A percentile compares a stretch with the other conserved stretches of the same genome.
Evolutionary conservation across 1,140 invertebrate species (phyloP).

Genomic region (Heliconius hermathena): DNA sequence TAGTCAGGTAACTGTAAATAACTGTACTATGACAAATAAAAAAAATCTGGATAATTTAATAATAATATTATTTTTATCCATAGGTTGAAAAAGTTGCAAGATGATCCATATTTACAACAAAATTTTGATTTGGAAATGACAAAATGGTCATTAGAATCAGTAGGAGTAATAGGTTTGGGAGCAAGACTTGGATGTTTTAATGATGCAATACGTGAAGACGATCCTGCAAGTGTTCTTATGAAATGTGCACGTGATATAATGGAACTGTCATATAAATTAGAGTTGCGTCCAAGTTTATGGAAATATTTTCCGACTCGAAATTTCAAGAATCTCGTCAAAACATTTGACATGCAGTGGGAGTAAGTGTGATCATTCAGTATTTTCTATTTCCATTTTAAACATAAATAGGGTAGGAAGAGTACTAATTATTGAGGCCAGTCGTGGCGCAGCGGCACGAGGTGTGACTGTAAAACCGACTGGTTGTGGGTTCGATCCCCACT

Average conservation of each 20-base stretch:
- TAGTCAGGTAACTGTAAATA: conserved; percentile 47
- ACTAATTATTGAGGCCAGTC: too few relatives aligned
- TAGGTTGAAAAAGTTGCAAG: conserved; percentile 51
- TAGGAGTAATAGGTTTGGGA: conserved; percentile 86
- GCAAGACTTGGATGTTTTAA: conserved; percentile 84
- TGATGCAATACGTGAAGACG: conserved; percentile 73
- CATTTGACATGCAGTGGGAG: conserved; percentile 73
- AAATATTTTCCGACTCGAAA: conserved; percentile 82
- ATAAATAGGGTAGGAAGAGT: too few relatives aligned
- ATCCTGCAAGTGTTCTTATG: conserved; percentile 83
- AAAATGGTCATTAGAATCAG: conserved; percentile 87
- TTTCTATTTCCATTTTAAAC: not conserved
- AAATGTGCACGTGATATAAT: conserved; percentile 84
- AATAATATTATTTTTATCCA: not conserved
- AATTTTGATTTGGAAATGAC: conserved; percentile 85
- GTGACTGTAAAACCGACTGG: too few relatives aligned
- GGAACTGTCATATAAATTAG: conserved; percentile 83
- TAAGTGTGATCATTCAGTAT: conserved; percentile 50
- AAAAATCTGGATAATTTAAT: not conserved
- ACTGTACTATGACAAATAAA: not conserved
- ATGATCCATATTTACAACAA: conserved; percentile 50
- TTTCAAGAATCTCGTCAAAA: conserved; percentile 81
- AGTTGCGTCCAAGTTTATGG: conserved; percentile 84
- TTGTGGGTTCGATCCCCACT: too few relatives aligned
- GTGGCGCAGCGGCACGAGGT: too few relatives aligned